phyloP scores from a whole-genome alignment of 1,140 invertebrate species.

The Lasioglossum albipes region DNA sequence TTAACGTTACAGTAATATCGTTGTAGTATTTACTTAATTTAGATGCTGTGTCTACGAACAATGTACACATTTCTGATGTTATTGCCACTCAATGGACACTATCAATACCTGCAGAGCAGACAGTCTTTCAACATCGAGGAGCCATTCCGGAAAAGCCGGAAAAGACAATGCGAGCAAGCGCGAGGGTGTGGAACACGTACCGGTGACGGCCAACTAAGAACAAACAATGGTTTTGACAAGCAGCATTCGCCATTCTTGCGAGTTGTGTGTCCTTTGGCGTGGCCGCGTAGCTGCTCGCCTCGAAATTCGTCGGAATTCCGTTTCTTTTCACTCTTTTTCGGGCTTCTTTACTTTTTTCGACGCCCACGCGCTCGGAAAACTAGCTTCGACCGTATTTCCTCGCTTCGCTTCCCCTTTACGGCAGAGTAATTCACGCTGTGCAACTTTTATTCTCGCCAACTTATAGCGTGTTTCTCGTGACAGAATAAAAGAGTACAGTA shows the following conservation, averaged over 20 bases:
- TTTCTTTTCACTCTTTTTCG: constrained; percentile 11
- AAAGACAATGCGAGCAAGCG: not conserved
- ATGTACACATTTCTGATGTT: not conserved
- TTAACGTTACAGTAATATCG: too few species aligned
- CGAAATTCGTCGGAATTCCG: constrained; percentile 18
- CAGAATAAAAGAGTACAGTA: too few species aligned
- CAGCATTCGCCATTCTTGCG: constrained; percentile 22
- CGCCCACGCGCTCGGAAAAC: constrained; percentile 33
- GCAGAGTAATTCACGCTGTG: too few species aligned
- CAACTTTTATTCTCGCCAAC: too few species aligned
- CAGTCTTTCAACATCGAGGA: constrained; percentile 18
- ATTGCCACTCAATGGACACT: too few species aligned
- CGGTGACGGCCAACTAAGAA: constrained; percentile 5
- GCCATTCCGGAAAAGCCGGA: constrained; percentile 13
- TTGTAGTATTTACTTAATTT: too few species aligned
- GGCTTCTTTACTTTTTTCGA: not conserved
- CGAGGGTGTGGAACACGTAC: not conserved
- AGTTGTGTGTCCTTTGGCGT: not conserved
- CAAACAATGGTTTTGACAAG: constrained; percentile 32
- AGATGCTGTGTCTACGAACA: too few species aligned
- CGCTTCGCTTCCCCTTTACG: not conserved
- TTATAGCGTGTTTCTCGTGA: too few species aligned
- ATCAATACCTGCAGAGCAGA: not conserved
- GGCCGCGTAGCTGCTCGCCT: constrained; percentile 5
- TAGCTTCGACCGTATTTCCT: not conserved